Conservation (phyloP, 1,140 invertebrate species). For the Bombyx mandarina region DNA sequence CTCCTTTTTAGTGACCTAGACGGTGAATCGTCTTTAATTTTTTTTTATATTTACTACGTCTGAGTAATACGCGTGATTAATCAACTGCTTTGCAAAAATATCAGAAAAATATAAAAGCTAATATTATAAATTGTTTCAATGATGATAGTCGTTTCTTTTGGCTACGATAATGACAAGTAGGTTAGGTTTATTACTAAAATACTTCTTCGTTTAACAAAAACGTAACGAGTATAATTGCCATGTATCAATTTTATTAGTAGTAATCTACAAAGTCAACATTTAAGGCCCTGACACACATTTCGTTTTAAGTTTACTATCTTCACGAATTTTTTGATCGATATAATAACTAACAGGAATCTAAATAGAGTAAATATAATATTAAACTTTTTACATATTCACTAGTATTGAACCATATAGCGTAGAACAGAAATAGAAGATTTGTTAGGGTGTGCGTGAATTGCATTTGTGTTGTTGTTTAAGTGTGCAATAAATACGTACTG, state of each 20-base stretch:
- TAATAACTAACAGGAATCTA: slow-evolving; percentile 12
- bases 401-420: slow-evolving; percentile 50
- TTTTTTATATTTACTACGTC: not conserved
- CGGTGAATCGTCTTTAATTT: slow-evolving; percentile 13
- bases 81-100: too few relatives aligned
- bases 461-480: slow-evolving; percentile 56
- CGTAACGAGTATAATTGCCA: not conserved
- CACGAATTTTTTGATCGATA: slow-evolving; percentile 12
- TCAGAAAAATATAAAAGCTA: too few relatives aligned
- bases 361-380: slow-evolving; percentile 8
- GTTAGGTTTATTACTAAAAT: not conserved
- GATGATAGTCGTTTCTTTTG: too few relatives aligned
- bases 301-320: slow-evolving; percentile 13
- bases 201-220: not conserved
- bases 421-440: slow-evolving; percentile 65
- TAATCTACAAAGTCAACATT: slow-evolving; percentile 9
- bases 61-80: too few relatives aligned
- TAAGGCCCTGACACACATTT: slow-evolving; percentile 15
- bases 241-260: slow-evolving; percentile 6
- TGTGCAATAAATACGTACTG: slow-evolving; percentile 66
- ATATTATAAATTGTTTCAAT: too few relatives aligned
- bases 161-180: too few relatives aligned
- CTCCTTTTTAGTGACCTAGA: slow-evolving; percentile 29
- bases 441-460: slow-evolving; percentile 52
- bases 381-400: slow-evolving; percentile 33